Base-by-base conservation (phyloP, 2,888 invertebrate species). In the Asteroscopus sphinx region DNA sequence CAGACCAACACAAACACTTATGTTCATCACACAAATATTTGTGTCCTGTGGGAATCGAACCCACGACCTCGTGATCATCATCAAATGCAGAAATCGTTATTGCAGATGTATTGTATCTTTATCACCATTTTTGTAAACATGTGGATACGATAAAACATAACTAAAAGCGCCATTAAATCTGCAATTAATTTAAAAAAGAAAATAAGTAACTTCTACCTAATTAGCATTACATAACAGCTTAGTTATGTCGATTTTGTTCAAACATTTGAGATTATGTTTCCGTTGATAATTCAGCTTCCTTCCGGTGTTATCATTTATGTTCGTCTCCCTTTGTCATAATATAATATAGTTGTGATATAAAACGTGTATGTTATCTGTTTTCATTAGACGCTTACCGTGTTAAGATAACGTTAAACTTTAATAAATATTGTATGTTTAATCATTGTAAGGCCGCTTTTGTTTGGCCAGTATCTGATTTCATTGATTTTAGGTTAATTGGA, bases 241-340 rank as follows among this genome's bases (percentile, higher is more conserved):
- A 65, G 46, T 73, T 51, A 53, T 57, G 33, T 44, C 51, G 67
- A 68, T 60, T 73, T 71, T 73, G 65, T 66, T 67, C 54, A 68
- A 74, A 77, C 70, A 56, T 71, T 73, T 70, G 75, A 81, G 80
- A 79, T n/a, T 76, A 74, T 76, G 73, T 86, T 89, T 90, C 92
- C 90, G 87, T 73, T 87, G 91, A 89, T 90, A 91, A 79, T 30
- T 30, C 70, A 75, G 79, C 81, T 92, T 91, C 92, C 92, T 91
- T 91, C 92, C 92, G 82, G 74, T 60, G 68, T 69, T 82, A 80
- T 81, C 81, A 61, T 61, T 32, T 5, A 5, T 45, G 41, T 39
- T 45, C 51, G 41, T 53, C 53, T 57, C 47, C 52, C 51, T 47
- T 37, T 60, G 36, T 73, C 17, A 54, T 40, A 36, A 42, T 41